Conservation (phyloP, 1,140 invertebrate species). For the Leptopilina clavipes region DNA sequence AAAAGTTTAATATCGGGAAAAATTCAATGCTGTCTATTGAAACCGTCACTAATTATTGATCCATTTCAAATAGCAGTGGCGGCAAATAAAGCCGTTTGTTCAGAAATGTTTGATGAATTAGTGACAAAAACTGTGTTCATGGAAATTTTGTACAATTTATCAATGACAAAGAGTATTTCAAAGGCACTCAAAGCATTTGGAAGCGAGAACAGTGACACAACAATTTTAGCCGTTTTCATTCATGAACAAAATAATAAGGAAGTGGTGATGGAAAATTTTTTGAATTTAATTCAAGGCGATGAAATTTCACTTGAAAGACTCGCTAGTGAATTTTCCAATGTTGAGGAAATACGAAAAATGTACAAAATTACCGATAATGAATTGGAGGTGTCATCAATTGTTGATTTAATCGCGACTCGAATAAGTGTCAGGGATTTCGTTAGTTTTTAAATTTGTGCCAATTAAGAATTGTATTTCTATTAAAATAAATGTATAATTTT, state of each 20-base stretch:
- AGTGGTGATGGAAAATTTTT: constrained; percentile 62
- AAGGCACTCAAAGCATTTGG: constrained; percentile 81
- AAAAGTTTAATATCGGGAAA: constrained; percentile 75
- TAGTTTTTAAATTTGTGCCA: not conserved
- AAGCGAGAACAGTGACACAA: constrained; percentile 75
- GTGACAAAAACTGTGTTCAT: constrained; percentile 79
- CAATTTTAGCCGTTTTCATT: constrained; percentile 77
- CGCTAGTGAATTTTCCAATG: constrained; percentile 66
- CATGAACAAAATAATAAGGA: constrained; percentile 67
- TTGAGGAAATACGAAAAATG: constrained; percentile 73
- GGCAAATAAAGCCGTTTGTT: constrained; percentile 80
- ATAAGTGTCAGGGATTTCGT: constrained; percentile 77
- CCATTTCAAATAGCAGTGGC: constrained; percentile 81
- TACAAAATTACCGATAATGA: constrained; percentile 78
- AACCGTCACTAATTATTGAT: constrained; percentile 78
- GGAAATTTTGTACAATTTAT: constrained; percentile 83
- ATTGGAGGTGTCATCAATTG: constrained; percentile 68
- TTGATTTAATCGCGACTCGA: constrained; percentile 78
- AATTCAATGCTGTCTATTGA: constrained; percentile 79
- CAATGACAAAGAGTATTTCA: constrained; percentile 81
- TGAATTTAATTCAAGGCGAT: constrained; percentile 74
- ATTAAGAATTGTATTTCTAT: not conserved
- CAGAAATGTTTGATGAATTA: constrained; percentile 73
- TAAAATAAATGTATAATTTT: no score
- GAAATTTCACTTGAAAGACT: constrained; percentile 70